Percentiles rank a stretch among this genome's conserved stretches.
Evolutionary conservation across 2,888 invertebrate species (phyloP).

Genomic region (Drosophila rellima): DNA sequence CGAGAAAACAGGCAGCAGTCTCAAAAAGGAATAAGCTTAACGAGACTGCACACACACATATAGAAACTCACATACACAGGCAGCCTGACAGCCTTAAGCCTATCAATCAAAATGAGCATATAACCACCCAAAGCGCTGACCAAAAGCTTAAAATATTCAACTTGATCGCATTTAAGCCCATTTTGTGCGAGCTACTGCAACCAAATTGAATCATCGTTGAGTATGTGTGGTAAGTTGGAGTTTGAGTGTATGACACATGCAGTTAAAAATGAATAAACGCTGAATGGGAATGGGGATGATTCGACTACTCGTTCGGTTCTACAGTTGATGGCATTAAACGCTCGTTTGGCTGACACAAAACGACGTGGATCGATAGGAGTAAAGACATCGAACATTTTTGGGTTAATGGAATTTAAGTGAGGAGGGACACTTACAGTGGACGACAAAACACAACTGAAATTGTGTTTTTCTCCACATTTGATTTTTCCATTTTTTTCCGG

Average conservation of each 20-base stretch:
- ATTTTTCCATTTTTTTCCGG: neutral
- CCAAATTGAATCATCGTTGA: constrained; percentile 70
- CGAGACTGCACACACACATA: constrained; percentile 29
- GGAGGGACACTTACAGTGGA: constrained; percentile 7
- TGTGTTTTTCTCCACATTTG: constrained; percentile 1
- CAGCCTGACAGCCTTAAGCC: constrained; percentile 51
- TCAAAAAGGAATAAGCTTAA: constrained; percentile 62
- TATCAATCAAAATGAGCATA: constrained; percentile 72
- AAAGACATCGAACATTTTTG: constrained; percentile 52
- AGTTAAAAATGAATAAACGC: constrained; percentile 68
- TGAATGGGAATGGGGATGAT: constrained; percentile 3
- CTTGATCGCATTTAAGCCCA: constrained; percentile 66
- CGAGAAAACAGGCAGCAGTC: constrained; percentile 31
- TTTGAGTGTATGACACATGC: constrained; percentile 46
- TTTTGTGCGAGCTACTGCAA: constrained; percentile 54
- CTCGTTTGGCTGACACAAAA: constrained; percentile 63
- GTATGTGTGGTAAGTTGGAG: neutral
- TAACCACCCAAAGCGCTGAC: constrained; percentile 59
- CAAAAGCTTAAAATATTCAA: constrained; percentile 64
- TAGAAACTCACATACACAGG: neutral
- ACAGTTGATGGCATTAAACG: constrained; percentile 63
- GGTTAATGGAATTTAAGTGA: constrained; percentile 75
- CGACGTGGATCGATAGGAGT: constrained; percentile 55
- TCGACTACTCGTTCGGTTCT: constrained; percentile 9
- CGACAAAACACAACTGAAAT: constrained; percentile 7